Conservation (phyloP, 2,113 vertebrate species). For the Leptobrachium ailaonicum region DNA sequence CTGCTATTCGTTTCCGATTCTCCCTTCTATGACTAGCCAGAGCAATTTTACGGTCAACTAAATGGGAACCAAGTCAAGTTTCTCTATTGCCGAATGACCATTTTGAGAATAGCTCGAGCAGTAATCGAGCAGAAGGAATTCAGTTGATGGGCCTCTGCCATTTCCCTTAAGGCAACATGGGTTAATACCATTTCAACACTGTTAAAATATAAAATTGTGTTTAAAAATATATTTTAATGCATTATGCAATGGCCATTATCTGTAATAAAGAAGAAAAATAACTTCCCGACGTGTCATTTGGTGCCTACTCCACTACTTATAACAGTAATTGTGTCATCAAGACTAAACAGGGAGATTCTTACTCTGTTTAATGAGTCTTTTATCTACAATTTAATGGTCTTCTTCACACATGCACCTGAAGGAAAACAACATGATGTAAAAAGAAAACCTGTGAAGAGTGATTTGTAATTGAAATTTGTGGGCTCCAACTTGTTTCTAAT, state of each 20-base stretch:
- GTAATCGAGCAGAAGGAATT: too few relatives aligned
- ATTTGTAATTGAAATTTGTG: neutral
- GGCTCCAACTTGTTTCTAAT: neutral
- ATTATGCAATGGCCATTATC: constrained; percentile 20
- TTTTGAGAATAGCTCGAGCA: too few relatives aligned
- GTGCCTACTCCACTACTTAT: constrained; percentile 17
- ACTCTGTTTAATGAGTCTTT: constrained; percentile 18
- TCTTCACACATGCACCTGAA: constrained; percentile 35
- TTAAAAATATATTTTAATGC: constrained; percentile 8
- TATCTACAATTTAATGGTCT: constrained; percentile 26
- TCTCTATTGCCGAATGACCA: too few relatives aligned
- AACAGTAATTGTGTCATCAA: constrained; percentile 20
- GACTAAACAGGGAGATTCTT: constrained; percentile 1
- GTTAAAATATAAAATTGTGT: neutral
- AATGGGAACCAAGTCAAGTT: too few relatives aligned
- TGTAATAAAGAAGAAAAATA: constrained; percentile 13
- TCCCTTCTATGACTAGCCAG: too few relatives aligned
- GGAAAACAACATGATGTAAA: constrained; percentile 12
- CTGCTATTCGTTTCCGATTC: too few relatives aligned
- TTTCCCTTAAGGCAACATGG: neutral
- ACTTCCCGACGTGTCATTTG: constrained; percentile 21
- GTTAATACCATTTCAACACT: neutral
- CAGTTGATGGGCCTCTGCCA: neutral
- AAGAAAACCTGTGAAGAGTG: neutral
- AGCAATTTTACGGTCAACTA: too few relatives aligned